Evolutionary conservation across 2,888 invertebrate species (phyloP), one percentile per base, ranked within the genome.

Genomic region (Sturmia bella): DNA sequence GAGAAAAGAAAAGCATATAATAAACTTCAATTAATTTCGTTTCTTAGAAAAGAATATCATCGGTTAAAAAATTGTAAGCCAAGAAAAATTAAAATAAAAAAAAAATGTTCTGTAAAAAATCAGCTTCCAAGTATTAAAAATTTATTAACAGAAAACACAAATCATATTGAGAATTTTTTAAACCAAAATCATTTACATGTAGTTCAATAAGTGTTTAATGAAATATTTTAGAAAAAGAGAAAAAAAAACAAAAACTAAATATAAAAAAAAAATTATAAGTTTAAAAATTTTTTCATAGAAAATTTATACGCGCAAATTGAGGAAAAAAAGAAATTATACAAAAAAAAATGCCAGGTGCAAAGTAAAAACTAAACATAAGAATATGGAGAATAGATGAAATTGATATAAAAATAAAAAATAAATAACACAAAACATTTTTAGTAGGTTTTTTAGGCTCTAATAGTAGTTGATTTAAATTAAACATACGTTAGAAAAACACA

Each of bases 101-200:
- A 27, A 64, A 61, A 17, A 56, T 39, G 61, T 52, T 57, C 11
- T 13, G 56, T 50, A 50, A 61, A 32, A 43, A 70, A 70, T 21
- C 64, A 78, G 82, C 82, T 82, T 82, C 82, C 82, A 82, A 82
- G 66, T 52, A 54, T 69, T 82, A 41, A 48, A 68, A 63, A 72
- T 61, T 59, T 57, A 68, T 32, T 48, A 17, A 32, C 32, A 52
- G 24, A 37, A 48, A 63, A 43, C 17, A 56, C 12, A 52, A 43
- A 43, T 13, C 27, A 68, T 19, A 54, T 27, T 43, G 13, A 68
- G 19, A 39, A 13, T 24, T 66, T 64, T 64, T 64, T 64, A 19
- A 54, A 39, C 24, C 7, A 66, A 52, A 69, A 69, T 43, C 27
- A 69, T 68, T 61, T 41, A 59, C 37, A 72, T 52, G 32, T 64